These are phyloP conservation scores for Pipistrellus kuhlii DNA, from an alignment of 2,797 vertebrate species.

Conservation along the genomic window DNA sequence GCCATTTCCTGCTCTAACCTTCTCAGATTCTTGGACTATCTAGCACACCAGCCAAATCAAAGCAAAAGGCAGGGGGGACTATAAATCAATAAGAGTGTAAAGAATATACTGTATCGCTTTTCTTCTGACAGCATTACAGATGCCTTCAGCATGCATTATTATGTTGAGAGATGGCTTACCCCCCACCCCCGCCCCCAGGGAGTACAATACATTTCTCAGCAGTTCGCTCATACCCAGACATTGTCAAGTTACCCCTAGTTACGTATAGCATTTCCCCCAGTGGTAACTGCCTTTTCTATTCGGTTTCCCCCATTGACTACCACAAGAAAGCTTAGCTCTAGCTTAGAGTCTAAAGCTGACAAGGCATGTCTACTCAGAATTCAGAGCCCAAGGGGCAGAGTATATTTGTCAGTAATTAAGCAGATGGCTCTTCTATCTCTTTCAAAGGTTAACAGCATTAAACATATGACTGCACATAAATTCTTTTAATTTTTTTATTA, in stretches of 20 bases:
- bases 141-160: neutral
- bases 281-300: neutral
- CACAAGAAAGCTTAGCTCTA: slow-evolving; percentile 20
- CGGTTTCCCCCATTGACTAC: neutral
- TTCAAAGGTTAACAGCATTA: slow-evolving; percentile 54
- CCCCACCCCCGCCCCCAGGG: neutral
- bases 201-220: slow-evolving; percentile 15
- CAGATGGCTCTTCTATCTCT: slow-evolving; percentile 9
- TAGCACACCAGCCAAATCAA: neutral
- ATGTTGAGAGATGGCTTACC: neutral
- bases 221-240: slow-evolving; percentile 34
- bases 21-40: neutral
- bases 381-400: neutral
- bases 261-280: neutral
- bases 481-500: slow-evolving; percentile 24
- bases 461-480: slow-evolving; percentile 45
- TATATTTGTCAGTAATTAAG: slow-evolving; percentile 58
- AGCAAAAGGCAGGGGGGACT: neutral
- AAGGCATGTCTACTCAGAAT: neutral
- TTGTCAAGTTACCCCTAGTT: neutral
- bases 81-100: neutral
- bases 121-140: neutral
- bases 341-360: neutral
- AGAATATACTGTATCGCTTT: neutral
- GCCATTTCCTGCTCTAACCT: neutral